These are phyloP conservation scores for Macrotis lagotis DNA, from an alignment of 2,113 vertebrate genomes.

Conservation along the genomic window DNA sequence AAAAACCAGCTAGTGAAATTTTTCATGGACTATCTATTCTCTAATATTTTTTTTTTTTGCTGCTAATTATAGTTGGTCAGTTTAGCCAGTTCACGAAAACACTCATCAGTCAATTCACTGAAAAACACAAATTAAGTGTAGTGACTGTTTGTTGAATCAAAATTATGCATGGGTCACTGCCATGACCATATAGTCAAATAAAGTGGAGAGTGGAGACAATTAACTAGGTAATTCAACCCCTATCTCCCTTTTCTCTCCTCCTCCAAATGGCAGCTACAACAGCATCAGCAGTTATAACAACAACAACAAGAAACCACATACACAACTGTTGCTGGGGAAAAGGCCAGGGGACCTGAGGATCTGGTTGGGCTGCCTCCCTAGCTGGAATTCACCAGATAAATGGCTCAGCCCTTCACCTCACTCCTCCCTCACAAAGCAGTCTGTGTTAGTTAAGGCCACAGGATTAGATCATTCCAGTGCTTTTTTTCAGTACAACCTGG, in stretches of 20 bases:
- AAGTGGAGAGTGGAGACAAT: not conserved
- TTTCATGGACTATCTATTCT: not conserved
- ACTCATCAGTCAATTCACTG: not conserved
- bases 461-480: slow-evolving; percentile 15
- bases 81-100: slow-evolving; percentile 23
- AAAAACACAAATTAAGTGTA: not conserved
- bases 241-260: not conserved
- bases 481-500: slow-evolving; percentile 49
- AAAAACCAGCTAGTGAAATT: slow-evolving; percentile 5
- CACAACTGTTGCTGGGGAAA: not conserved
- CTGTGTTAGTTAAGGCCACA: not conserved
- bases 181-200: not conserved
- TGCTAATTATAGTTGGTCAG: not conserved
- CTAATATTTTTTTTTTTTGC: not conserved
- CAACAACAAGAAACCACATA: not conserved
- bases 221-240: not conserved
- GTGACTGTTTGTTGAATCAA: not conserved
- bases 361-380: not conserved
- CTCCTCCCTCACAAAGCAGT: slow-evolving; percentile 18
- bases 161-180: not conserved
- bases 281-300: not conserved
- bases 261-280: too few relatives aligned
- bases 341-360: not conserved
- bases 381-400: slow-evolving; percentile 4
- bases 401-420: slow-evolving; percentile 12